Conservation (phyloP, 2,113 vertebrate species). For the Tragelaphus imberbis region DNA sequence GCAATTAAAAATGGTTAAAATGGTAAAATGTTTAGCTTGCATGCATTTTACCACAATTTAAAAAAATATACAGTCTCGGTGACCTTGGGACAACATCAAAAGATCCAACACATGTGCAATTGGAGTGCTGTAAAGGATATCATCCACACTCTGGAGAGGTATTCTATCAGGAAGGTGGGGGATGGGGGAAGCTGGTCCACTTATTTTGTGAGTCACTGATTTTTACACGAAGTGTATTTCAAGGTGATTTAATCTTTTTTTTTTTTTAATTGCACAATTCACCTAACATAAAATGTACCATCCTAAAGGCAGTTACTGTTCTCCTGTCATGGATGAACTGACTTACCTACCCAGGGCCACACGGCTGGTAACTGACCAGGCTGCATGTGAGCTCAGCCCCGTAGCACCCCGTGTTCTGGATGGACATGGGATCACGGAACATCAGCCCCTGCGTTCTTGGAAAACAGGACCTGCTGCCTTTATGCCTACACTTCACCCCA, state of each 20-base stretch:
- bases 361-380: neutral
- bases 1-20: neutral
- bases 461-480: neutral
- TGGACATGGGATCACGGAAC: rapidly evolving
- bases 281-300: neutral
- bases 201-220: neutral
- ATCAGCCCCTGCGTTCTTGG: neutral
- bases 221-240: neutral
- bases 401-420: rapidly evolving
- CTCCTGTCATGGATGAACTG: neutral
- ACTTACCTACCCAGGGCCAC: neutral
- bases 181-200: neutral
- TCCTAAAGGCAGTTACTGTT: neutral
- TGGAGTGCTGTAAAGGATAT: neutral
- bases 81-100: neutral
- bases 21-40: neutral
- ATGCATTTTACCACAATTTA: neutral
- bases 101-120: neutral
- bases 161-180: neutral
- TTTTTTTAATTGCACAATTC: neutral
- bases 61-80: neutral
- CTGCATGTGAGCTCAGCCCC: neutral
- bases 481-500: neutral
- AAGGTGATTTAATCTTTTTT: neutral
- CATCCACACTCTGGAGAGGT: neutral